Conservation (phyloP, 2,888 invertebrate genomes). For the Loripinus fragilis region DNA sequence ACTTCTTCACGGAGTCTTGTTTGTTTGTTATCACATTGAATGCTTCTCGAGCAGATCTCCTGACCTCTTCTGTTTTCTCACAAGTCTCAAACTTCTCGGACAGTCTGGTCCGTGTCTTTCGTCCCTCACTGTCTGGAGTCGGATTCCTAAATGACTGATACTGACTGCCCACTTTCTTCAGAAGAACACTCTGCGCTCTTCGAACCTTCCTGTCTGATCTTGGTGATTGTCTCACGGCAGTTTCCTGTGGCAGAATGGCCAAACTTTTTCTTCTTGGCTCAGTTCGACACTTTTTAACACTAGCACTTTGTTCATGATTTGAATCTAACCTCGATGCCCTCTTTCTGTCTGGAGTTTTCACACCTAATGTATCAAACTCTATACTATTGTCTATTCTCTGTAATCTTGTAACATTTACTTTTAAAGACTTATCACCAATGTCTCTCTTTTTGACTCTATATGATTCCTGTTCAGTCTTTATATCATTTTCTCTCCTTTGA, state of each 20-base stretch:
- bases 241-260: conserved; percentile 24
- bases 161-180: conserved; percentile 55
- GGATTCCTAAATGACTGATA: conserved; percentile 65
- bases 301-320: not conserved
- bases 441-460: not conserved
- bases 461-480: not conserved
- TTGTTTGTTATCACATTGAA: conserved; percentile 49
- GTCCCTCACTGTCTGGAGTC: conserved; percentile 62
- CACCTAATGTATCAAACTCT: not conserved
- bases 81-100: conserved; percentile 53
- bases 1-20: conserved; percentile 15
- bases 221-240: conserved; percentile 8
- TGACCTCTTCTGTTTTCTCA: conserved; percentile 29
- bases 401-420: too few relatives aligned
- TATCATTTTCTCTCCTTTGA: not conserved
- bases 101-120: conserved; percentile 49
- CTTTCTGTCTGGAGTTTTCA: conserved; percentile 10
- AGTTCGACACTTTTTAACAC: conserved; percentile 59
- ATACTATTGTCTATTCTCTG: not conserved
- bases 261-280: conserved; percentile 59
- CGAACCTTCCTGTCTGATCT: conserved; percentile 49
- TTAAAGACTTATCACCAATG: not conserved
- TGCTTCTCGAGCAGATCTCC: conserved; percentile 29
- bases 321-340: not conserved
- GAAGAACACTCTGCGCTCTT: conserved; percentile 56